phyloP scores from a whole-genome alignment of 2,888 invertebrate genomes.

The Microctonus aethiopoides region DNA sequence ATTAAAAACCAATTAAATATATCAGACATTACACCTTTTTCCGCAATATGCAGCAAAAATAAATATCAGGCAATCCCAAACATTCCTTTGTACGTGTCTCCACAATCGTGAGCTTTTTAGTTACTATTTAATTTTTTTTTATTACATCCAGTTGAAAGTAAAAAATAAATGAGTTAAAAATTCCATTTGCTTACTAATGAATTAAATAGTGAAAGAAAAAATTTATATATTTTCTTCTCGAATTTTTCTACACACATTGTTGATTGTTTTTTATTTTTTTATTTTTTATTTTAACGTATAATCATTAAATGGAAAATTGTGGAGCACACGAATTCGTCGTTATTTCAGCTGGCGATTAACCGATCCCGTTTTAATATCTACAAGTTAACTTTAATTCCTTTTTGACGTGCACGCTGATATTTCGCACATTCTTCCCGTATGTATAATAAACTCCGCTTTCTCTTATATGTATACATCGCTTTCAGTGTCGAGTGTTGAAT shows the following conservation, averaged over 20 bases:
- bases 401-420: slow-evolving; percentile 16
- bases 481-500: slow-evolving; percentile 10
- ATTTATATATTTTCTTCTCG: slow-evolving; percentile 27
- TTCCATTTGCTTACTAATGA: not conserved
- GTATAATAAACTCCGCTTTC: not conserved
- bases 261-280: slow-evolving; percentile 21
- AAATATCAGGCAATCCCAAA: slow-evolving; percentile 1
- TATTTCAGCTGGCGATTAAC: slow-evolving; percentile 27
- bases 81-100: slow-evolving; percentile 5
- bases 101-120: not conserved
- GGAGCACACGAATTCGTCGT: slow-evolving; percentile 7
- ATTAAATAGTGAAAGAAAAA: not conserved
- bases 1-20: slow-evolving; percentile 33
- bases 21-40: slow-evolving; percentile 7
- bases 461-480: slow-evolving; percentile 1
- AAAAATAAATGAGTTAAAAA: not conserved
- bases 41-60: slow-evolving; percentile 2
- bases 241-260: slow-evolving; percentile 24
- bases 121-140: not conserved
- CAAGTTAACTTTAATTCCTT: slow-evolving; percentile 6
- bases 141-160: not conserved
- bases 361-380: slow-evolving; percentile 27
- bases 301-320: slow-evolving; percentile 28
- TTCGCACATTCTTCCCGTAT: slow-evolving; percentile 10
- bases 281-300: slow-evolving; percentile 13